These are phyloP conservation scores for Lithophane leautieri DNA, from an alignment of 2,888 invertebrate genomes.

Conservation along the genomic window DNA sequence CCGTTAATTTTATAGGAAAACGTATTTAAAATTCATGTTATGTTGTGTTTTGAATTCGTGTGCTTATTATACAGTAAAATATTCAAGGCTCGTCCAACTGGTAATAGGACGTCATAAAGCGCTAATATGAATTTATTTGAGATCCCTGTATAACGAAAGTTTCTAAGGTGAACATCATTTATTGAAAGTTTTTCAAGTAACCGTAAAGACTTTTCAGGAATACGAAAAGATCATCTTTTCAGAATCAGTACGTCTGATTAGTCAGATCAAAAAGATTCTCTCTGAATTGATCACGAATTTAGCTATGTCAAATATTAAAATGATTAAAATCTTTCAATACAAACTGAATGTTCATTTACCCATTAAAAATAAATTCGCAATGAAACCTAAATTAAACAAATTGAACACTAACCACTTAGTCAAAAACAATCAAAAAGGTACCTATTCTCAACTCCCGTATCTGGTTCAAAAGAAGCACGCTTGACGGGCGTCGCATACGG, in stretches of 20 bases:
- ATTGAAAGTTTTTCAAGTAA: too few species aligned
- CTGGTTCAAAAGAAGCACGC: constrained; percentile 73
- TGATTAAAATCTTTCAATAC: neutral
- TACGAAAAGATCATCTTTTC: neutral
- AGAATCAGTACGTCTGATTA: neutral
- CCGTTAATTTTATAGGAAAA: neutral
- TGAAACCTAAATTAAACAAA: constrained; percentile 32
- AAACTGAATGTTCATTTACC: neutral
- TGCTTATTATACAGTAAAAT: neutral
- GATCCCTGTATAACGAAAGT: neutral
- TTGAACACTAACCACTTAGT: constrained; percentile 48
- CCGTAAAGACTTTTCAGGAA: too few species aligned
- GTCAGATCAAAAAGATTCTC: neutral
- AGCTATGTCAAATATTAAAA: neutral
- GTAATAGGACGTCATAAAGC: neutral
- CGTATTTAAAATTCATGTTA: neutral
- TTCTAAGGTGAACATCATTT: neutral
- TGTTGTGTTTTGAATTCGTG: neutral
- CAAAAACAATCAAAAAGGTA: constrained; percentile 62
- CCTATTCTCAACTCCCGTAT: constrained; percentile 64
- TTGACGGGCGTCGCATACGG: constrained; percentile 72
- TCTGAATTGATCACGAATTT: neutral
- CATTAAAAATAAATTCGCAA: constrained; percentile 4
- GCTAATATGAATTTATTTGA: neutral
- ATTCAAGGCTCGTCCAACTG: neutral